These are phyloP conservation scores for Micrasema longulum DNA, from an alignment of 1,140 invertebrate species.

Conservation along the genomic window DNA sequence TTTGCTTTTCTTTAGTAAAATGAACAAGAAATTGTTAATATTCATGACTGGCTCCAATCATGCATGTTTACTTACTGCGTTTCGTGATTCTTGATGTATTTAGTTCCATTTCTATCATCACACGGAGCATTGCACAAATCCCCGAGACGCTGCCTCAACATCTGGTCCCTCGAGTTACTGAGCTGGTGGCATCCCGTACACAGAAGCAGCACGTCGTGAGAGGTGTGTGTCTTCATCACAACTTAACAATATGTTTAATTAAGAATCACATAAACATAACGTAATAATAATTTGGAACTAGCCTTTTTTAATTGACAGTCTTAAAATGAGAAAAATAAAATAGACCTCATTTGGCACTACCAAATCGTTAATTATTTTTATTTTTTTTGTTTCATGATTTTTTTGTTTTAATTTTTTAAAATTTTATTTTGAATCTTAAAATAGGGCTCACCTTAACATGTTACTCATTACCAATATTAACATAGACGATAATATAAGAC, in stretches of 20 bases:
- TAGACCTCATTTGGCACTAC: neutral
- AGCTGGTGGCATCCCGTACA: conserved; percentile 80
- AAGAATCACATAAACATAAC: neutral
- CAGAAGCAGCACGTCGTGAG: conserved; percentile 84
- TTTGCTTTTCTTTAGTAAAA: too few relatives aligned
- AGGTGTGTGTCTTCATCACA: conserved; percentile 85
- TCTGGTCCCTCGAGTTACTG: conserved; percentile 77
- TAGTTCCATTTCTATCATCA: conserved; percentile 54
- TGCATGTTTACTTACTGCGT: neutral
- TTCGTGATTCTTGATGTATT: conserved; percentile 44
- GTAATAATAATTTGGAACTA: neutral
- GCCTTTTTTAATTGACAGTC: neutral
- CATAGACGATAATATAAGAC: too few relatives aligned
- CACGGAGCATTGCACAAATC: conserved; percentile 74
- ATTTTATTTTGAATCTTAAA: too few relatives aligned
- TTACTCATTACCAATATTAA: too few relatives aligned
- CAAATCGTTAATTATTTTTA: too few relatives aligned
- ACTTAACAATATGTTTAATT: too few relatives aligned
- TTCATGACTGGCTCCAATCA: too few relatives aligned
- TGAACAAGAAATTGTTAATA: too few relatives aligned
- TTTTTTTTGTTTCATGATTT: too few relatives aligned
- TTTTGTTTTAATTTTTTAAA: too few relatives aligned
- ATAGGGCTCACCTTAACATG: too few relatives aligned
- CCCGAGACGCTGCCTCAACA: conserved; percentile 73
- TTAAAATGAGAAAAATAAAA: neutral